Conservation (phyloP, 2,113 vertebrate genomes). For the Catharus bicknelli region DNA sequence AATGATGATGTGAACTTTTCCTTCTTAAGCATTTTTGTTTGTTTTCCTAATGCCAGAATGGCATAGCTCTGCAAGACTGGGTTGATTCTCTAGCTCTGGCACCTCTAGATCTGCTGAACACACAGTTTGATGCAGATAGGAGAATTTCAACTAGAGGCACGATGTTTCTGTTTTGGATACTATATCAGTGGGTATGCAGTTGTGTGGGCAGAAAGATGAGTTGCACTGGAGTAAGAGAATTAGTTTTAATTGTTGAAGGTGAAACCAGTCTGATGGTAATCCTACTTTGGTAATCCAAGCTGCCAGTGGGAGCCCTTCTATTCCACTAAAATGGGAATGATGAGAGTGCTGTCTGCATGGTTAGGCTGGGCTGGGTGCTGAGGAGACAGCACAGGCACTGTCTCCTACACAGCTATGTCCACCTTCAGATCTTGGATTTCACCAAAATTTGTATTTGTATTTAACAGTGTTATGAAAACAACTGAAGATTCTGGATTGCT, state of each 20-base stretch:
- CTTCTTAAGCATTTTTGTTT: not conserved
- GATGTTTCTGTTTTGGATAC: not conserved
- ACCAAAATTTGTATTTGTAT: not conserved
- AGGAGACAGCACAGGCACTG: not conserved
- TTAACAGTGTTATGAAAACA: not conserved
- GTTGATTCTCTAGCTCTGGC: not conserved
- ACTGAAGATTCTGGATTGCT: not conserved
- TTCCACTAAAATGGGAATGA: not conserved
- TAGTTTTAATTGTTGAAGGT: not conserved
- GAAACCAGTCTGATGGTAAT: not conserved
- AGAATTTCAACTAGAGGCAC: not conserved
- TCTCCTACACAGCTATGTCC: not conserved
- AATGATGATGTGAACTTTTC: not conserved
- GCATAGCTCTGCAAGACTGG: not conserved
- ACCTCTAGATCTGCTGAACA: not conserved
- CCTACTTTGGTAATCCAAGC: not conserved
- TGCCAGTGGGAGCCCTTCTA: not conserved
- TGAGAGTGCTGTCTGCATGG: not conserved
- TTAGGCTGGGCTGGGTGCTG: not conserved
- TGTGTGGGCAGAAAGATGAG: not conserved
- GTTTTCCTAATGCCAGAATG: not conserved
- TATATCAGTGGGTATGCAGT: not conserved
- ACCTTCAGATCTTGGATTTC: not conserved
- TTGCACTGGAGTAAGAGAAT: not conserved
- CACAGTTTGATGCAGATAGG: not conserved